These are phyloP conservation scores for Miniopterus natalensis DNA, from an alignment of 2,113 vertebrate species.

Conservation along the genomic window DNA sequence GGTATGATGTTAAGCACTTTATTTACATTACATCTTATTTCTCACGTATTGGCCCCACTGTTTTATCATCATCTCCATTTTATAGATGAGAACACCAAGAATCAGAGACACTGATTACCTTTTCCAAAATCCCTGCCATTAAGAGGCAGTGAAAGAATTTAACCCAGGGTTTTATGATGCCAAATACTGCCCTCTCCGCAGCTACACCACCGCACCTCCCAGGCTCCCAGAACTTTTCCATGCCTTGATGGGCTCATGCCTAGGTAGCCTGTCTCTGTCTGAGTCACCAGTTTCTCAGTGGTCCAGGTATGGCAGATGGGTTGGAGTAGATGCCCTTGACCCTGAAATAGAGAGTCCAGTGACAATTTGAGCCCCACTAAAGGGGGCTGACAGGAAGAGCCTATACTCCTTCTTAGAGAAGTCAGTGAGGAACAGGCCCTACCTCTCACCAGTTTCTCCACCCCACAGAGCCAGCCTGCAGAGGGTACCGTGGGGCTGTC, in stretches of 20 bases:
- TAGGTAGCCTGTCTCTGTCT: background rate
- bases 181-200: background rate
- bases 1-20: background rate
- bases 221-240: background rate
- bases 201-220: background rate
- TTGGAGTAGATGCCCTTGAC: background rate
- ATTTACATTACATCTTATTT: background rate
- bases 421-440: background rate
- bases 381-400: background rate
- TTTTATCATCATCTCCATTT: background rate
- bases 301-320: background rate
- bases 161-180: background rate
- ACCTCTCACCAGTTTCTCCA: background rate
- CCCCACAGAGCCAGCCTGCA: fast-evolving
- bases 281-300: background rate
- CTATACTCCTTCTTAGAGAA: background rate
- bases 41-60: background rate
- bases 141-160: background rate
- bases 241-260: background rate
- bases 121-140: background rate
- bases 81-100: background rate
- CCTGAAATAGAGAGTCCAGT: background rate
- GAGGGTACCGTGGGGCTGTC: background rate
- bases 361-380: background rate
- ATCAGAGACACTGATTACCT: background rate